Base-by-base conservation (phyloP, 64 coral and sea anemone genomes). In the Trachythela sp. region DNA sequence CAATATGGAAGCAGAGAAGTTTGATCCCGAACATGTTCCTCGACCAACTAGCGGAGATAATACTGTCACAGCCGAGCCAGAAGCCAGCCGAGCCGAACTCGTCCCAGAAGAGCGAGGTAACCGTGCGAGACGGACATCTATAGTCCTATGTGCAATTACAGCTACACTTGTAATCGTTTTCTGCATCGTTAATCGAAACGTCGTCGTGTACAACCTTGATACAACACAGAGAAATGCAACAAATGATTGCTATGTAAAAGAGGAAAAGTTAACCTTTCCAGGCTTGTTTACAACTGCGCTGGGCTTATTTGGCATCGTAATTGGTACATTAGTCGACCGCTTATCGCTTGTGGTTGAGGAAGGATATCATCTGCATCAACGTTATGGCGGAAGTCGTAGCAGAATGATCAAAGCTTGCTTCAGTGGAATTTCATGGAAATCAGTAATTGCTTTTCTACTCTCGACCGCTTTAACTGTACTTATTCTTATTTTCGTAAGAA, bases 371-470 rank as follows among this genome's bases (percentile, higher is more conserved):
- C 3, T 80, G 33, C 15, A 30, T 9, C 27, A 80, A 29, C 75
- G 75, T 8, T 80, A 80, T 38, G 75, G 75, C 30, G 75, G 75
- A 80, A 80, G 75, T 80, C 10, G 1, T 2, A 80, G 20, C 8
- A 80, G 35, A 18, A 80, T 80, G 75, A 34, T 35, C 13, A 30
- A 20, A 80, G 75, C 75, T 80, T 80, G 75, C 75, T 80, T 39
- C 30, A 80, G 75, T 36, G 75, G 75, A 2, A 35, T 80, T 9
- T 39, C 31, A 0, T 80, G 75, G 75, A 9, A 11, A 1, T 9
- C 75, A 80, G 14, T 80, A 3, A 39, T 35, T 9, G 26, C 27
- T 17, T 13, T 80, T 9, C 9, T 39, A 22, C 1, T 80, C 4
- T 2, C 9, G 7, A 22, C 75, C 37, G 37, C 37, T 36, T 8